Evolutionary conservation across 2,113 vertebrate species (phyloP).

Genomic region (Oncorhynchus clarkii): DNA sequence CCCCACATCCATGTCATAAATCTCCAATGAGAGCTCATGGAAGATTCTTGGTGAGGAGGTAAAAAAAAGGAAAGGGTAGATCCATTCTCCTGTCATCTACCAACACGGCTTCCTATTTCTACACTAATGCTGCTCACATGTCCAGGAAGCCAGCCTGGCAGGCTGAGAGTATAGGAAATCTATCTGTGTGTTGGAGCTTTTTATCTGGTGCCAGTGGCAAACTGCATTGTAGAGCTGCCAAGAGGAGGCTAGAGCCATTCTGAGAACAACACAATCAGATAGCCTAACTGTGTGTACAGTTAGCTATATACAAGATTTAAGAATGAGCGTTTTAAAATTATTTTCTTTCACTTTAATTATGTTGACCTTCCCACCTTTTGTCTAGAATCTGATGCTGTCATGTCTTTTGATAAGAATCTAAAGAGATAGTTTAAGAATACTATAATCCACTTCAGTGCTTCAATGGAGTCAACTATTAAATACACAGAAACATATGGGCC

Average conservation of each 20-base stretch:
- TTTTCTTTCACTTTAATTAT: constrained; percentile 27
- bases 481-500: too few species aligned
- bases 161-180: constrained; percentile 65
- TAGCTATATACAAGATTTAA: too few species aligned
- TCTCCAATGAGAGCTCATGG: constrained; percentile 50
- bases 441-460: not conserved
- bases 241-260: constrained; percentile 46
- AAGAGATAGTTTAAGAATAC: not conserved
- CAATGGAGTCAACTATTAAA: too few species aligned
- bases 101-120: constrained; percentile 46
- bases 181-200: constrained; percentile 63
- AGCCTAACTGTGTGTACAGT: not conserved
- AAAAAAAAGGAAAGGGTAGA: constrained; percentile 16
- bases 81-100: constrained; percentile 55
- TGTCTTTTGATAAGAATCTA: not conserved
- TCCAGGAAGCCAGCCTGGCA: constrained; percentile 64
- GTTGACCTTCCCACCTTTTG: constrained; percentile 36
- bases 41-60: constrained; percentile 36
- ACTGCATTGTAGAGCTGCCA: constrained; percentile 63
- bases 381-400: not conserved
- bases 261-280: constrained; percentile 26
- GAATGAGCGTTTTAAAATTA: not conserved
- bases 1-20: constrained; percentile 50
- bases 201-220: constrained; percentile 69
- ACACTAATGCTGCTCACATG: constrained; percentile 64